Evolutionary conservation across 2,888 invertebrate species (phyloP).

Genomic region (Hemithea aestivaria): DNA sequence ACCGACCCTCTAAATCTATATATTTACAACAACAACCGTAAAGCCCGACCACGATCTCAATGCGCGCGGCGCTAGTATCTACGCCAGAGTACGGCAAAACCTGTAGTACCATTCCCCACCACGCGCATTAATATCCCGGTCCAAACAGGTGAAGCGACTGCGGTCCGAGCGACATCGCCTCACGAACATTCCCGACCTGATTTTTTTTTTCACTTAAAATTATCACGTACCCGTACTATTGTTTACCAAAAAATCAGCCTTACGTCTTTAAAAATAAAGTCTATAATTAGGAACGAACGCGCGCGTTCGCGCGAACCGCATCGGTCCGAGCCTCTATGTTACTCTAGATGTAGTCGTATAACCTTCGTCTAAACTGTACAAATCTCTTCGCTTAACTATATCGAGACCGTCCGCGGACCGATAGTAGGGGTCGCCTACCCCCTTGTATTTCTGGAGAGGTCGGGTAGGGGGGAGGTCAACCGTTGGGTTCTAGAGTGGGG

Average conservation of each 20-base stretch:
- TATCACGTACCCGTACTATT: constrained; percentile 62
- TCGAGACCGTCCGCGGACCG: constrained; percentile 34
- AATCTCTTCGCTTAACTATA: constrained; percentile 44
- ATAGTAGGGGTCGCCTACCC: constrained; percentile 62
- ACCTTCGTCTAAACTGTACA: constrained; percentile 52
- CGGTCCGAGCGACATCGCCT: constrained; percentile 49
- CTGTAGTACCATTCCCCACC: too few species aligned
- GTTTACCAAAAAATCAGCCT: constrained; percentile 69
- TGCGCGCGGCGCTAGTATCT: too few species aligned
- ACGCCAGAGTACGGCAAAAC: too few species aligned
- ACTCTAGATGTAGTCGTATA: constrained; percentile 37
- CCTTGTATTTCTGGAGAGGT: constrained; percentile 50
- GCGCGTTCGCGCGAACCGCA: constrained; percentile 52
- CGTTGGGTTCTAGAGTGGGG: constrained; percentile 70
- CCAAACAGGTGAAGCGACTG: constrained; percentile 15
- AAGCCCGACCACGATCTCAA: constrained; percentile 25
- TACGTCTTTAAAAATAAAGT: constrained; percentile 65
- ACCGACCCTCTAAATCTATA: constrained; percentile 41
- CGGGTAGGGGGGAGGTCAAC: constrained; percentile 44
- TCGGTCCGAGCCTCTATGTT: constrained; percentile 30
- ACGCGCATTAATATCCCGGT: too few species aligned
- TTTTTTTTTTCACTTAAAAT: constrained; percentile 29
- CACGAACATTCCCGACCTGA: constrained; percentile 42
- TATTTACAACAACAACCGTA: constrained; percentile 44
- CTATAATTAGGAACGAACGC: constrained; percentile 68